Base-by-base conservation (phyloP, 2,888 invertebrate species). In the Cerceris ruficornis region DNA sequence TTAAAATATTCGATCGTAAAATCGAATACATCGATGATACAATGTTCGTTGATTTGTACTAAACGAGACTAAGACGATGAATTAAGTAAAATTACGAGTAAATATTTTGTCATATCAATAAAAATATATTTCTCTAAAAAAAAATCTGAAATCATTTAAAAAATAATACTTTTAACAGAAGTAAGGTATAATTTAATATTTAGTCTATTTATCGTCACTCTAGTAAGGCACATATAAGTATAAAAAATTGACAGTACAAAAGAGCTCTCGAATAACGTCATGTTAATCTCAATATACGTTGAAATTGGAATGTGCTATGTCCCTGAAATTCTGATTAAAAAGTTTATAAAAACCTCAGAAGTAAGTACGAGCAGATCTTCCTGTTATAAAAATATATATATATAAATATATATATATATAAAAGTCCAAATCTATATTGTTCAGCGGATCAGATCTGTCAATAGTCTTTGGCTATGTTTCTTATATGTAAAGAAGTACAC, bases 311-410 rank as follows among this genome's bases (percentile, higher is more conserved):
- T 64, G 49, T 46, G 17, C 59, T n/a, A 65, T 11, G 43, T 71
- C 62, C 64, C 67, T 80, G 61, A 76, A 55, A 15, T 65, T 79
- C 61, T 58, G 64, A 65, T 80, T 28, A 42, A 71, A 71, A 64
- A 60, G 72, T 64, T 71, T 39, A 60, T 6, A 15, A 58, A 75
- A 69, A 41, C 52, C 55, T 77, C 64, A 70, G 70, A 50, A 61
- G 72, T 84, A 84, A 84, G 84, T 84, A 84, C 84, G 62, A 81
- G 54, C 46, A 54, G 59, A 81, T 77, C 65, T 70, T 69, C 71
- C 59, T 61, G 57, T 52, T n/a, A 28, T 69, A 62, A 60, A 71
- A 52, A 72, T 69, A 78, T 54, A 66, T 66, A 14, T 61, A 15
- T 61, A 43, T 61, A 15, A n/a, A n/a, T 61, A 7, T 9, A 13